Evolutionary conservation across 2,113 vertebrate species (phyloP).

Genomic region (Tricholaema leucomelas): DNA sequence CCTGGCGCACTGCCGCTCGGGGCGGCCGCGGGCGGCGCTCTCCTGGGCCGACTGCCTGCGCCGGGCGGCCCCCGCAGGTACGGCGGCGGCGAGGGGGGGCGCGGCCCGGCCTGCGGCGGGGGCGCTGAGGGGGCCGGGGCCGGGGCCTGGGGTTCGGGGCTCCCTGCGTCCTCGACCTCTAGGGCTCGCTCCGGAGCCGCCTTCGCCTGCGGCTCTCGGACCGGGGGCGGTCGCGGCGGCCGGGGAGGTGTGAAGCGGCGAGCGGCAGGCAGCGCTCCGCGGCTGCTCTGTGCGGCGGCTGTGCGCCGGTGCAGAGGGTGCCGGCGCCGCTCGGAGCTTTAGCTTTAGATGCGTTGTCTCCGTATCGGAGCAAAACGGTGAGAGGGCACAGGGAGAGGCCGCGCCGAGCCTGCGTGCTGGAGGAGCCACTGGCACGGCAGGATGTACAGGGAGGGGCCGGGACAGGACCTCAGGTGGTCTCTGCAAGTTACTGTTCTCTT

Average conservation of each 20-base stretch:
- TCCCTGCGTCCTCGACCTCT: not conserved
- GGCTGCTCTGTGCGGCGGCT: too few relatives aligned
- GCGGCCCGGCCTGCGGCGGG: not conserved
- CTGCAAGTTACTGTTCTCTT: not conserved
- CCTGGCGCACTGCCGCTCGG: slow-evolving; percentile 75
- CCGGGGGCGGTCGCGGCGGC: too few relatives aligned
- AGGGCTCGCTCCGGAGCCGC: fast-evolving
- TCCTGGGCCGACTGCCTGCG: slow-evolving; percentile 84
- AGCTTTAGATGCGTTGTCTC: fast-evolving
- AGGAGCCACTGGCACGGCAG: fast-evolving
- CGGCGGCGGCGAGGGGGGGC: not conserved
- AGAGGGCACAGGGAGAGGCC: fast-evolving
- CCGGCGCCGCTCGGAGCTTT: not conserved
- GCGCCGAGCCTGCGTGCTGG: fast-evolving
- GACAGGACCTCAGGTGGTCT: not conserved
- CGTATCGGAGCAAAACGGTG: fast-evolving
- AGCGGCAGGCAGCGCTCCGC: too few relatives aligned
- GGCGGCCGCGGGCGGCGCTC: slow-evolving; percentile 81
- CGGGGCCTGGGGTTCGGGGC: fast-evolving
- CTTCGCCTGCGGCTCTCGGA: fast-evolving
- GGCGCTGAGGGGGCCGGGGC: not conserved
- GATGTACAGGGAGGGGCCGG: fast-evolving
- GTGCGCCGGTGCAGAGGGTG: not conserved
- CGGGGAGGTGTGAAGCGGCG: too few relatives aligned
- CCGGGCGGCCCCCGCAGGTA: slow-evolving; percentile 90